A percentile compares a stretch with the other conserved stretches of the same genome.
phyloP scores from a whole-genome alignment of 2,888 invertebrate species.

The Tridacna crocea region DNA sequence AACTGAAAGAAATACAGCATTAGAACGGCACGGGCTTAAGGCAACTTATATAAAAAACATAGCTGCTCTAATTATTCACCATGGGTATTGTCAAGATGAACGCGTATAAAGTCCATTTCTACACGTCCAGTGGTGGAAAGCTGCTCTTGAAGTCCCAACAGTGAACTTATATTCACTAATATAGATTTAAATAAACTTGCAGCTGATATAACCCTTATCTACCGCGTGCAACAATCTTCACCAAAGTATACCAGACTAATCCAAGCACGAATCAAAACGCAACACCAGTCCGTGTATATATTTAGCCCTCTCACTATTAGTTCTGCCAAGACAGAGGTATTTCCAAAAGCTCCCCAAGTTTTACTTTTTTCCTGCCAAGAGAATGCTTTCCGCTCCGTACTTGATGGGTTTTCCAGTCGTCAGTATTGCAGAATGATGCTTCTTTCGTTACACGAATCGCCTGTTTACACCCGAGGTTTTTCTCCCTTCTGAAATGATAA shows the following conservation, averaged over 20 bases:
- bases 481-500: conserved; percentile 9
- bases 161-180: too few relatives aligned
- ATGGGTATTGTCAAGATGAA: too few relatives aligned
- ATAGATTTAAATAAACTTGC: too few relatives aligned
- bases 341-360: background rate
- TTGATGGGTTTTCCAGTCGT: conserved; percentile 29
- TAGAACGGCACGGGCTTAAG: too few relatives aligned
- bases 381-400: background rate
- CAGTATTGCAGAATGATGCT: background rate
- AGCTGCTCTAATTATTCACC: too few relatives aligned
- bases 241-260: background rate
- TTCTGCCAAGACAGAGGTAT: conserved; percentile 48
- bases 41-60: too few relatives aligned
- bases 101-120: too few relatives aligned
- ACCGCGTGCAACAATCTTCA: too few relatives aligned
- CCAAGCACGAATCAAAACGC: conserved; percentile 15
- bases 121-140: too few relatives aligned
- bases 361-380: conserved; percentile 13
- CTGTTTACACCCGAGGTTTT: conserved; percentile 18
- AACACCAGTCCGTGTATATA: conserved; percentile 31
- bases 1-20: too few relatives aligned
- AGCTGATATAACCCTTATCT: too few relatives aligned
- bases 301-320: conserved; percentile 58
- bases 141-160: too few relatives aligned
- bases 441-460: conserved; percentile 13